A percentile compares a stretch with the other conserved stretches of the same genome.
These are phyloP conservation scores for Lontra canadensis DNA, from an alignment of 2,113 vertebrate genomes.

Conservation along the genomic window DNA sequence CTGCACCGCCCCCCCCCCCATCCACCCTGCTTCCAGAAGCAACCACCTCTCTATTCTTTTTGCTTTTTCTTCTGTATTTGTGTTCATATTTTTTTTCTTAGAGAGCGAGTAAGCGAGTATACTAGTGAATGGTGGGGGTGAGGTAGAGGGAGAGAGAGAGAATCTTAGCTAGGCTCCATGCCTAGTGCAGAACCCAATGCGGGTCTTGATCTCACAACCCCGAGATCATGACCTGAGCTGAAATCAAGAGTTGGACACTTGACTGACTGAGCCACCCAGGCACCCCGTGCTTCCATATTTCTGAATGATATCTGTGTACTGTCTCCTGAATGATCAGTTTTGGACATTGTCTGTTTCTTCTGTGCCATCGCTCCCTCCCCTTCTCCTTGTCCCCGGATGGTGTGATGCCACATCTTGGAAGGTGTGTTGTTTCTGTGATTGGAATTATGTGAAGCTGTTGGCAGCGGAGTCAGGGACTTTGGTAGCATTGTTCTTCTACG, in stretches of 20 bases:
- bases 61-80: background rate
- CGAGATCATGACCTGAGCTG: background rate
- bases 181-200: background rate
- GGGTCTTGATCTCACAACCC: background rate
- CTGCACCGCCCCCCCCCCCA: rapidly evolving
- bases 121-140: background rate
- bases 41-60: background rate
- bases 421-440: background rate
- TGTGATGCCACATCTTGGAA: background rate
- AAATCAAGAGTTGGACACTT: background rate
- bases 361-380: rapidly evolving
- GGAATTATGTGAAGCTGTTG: background rate
- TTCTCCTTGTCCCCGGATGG: background rate
- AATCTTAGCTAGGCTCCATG: background rate
- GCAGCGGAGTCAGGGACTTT: background rate
- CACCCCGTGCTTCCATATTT: background rate
- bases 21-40: background rate
- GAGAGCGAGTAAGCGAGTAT: background rate
- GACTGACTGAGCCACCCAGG: background rate
- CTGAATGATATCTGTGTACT: background rate
- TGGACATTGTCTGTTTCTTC: background rate
- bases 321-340: background rate
- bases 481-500: background rate
- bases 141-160: background rate
- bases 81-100: background rate